Evolutionary conservation across 2,113 vertebrate species (phyloP), one percentile per base, ranked within the genome.

Genomic region (Ceyx melanurus): DNA sequence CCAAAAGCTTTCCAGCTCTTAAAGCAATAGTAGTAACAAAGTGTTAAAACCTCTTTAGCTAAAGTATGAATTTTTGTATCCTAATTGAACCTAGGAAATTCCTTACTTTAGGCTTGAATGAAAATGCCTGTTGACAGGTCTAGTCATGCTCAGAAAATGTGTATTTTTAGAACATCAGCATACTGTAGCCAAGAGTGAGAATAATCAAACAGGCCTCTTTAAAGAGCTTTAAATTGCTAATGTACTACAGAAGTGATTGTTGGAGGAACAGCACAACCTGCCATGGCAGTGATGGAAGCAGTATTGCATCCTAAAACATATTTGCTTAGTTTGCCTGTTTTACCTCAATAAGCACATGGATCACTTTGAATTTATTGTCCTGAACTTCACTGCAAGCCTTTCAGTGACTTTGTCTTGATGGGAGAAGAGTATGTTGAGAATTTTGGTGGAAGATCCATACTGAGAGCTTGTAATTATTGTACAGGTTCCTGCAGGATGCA

Each of bases 101-200:
- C 66, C 60, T 43, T n/a, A 77, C 85, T 54, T 88, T 11, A 71
- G 81, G 64, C 68, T 92, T 89, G 74, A 89, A 85, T 81, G 83
- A 86, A 50, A 71, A 86, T 92, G 45, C 37, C 56, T 91, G 43
- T 80, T 94, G 89, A 56, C 89, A 72, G 43, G 88, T 95, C 80
- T 92, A 82, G 82, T 94, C 91, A 92, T 73, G 93, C 82, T 91
- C 71, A 64, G 80, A 93, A 92, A 89, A 86, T 65, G 50, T 88
- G 15, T 74, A 35, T 82, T 92, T 95, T 86, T 92, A 94, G 89
- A 94, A 95, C 65, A 84, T 5, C 48, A 66, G 76, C 29, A 18
- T 88, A 53, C 67, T 85, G 54, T 79, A 88, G 65, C 21, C n/a
- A 61, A 83, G 58, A 57, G 45, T 45, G 66, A 82, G 72, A 94